phyloP scores from a whole-genome alignment of 2,113 vertebrate species.

The Dicrurus megarhynchus region DNA sequence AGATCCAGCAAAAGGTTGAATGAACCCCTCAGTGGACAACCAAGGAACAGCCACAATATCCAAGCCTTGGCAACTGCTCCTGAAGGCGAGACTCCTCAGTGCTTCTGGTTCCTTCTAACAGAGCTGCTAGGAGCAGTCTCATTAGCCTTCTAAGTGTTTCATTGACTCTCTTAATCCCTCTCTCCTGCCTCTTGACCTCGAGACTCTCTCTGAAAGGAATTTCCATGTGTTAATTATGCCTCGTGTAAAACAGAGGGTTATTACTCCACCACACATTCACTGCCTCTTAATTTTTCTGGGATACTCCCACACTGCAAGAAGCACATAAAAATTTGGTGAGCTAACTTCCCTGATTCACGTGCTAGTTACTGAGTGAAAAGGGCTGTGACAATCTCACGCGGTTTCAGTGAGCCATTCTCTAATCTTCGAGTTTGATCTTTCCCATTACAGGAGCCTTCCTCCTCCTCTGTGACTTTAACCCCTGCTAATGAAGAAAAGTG shows the following conservation, averaged over 20 bases:
- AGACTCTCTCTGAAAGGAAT: not conserved
- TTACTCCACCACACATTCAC: not conserved
- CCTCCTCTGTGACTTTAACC: not conserved
- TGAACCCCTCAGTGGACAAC: not conserved
- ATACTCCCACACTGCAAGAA: not conserved
- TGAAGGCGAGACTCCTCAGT: not conserved
- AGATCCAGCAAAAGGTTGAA: not conserved
- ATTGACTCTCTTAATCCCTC: not conserved
- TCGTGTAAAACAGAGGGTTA: not conserved
- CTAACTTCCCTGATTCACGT: not conserved
- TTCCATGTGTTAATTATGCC: not conserved
- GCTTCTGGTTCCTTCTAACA: not conserved
- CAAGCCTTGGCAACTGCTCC: not conserved
- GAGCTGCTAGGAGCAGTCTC: not conserved
- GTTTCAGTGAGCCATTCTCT: not conserved
- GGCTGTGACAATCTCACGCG: not conserved
- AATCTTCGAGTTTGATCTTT: not conserved
- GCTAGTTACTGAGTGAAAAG: not conserved
- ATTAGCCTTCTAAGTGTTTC: not conserved
- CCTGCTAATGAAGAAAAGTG: constrained; percentile 32
- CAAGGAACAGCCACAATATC: not conserved
- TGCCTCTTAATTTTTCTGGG: constrained; percentile 1
- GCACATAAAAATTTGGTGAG: not conserved
- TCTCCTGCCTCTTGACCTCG: not conserved
- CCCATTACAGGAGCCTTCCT: not conserved